These are phyloP conservation scores for Margaritifera margaritifera DNA, from an alignment of 2,888 invertebrate genomes.

Conservation along the genomic window DNA sequence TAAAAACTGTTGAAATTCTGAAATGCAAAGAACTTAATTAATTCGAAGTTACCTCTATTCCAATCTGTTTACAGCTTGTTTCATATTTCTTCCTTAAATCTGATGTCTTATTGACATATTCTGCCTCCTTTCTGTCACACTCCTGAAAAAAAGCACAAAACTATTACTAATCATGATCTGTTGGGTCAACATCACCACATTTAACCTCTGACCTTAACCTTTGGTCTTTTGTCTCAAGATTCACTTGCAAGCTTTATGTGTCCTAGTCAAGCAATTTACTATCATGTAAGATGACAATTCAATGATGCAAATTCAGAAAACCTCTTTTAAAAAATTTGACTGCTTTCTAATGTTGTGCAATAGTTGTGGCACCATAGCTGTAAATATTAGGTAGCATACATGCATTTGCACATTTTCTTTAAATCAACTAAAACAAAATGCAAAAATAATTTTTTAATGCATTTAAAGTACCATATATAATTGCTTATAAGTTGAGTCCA, in stretches of 20 bases:
- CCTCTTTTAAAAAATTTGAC: too few relatives aligned
- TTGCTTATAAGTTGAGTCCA: too few relatives aligned
- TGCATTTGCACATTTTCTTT: too few relatives aligned
- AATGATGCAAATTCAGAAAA: too few relatives aligned
- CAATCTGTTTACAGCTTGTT: conserved; percentile 86
- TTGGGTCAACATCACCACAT: neutral
- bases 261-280: neutral
- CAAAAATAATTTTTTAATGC: too few relatives aligned
- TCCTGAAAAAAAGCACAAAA: conserved; percentile 76
- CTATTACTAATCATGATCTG: neutral
- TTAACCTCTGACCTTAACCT: neutral
- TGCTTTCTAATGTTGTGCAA: too few relatives aligned
- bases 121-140: conserved; percentile 85
- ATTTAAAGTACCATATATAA: too few relatives aligned
- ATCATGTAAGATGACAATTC: neutral
- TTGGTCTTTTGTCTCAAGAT: neutral
- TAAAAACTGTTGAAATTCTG: too few relatives aligned
- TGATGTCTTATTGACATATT: conserved; percentile 86
- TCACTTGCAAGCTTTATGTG: neutral
- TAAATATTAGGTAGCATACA: too few relatives aligned
- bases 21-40: neutral
- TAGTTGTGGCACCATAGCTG: too few relatives aligned
- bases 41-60: conserved; percentile 74
- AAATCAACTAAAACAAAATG: too few relatives aligned
- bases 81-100: conserved; percentile 85